Percentiles rank a stretch among this genome's conserved stretches.
Conservation (phyloP, 2,888 invertebrate genomes). For the Eupithecia inturbata region DNA sequence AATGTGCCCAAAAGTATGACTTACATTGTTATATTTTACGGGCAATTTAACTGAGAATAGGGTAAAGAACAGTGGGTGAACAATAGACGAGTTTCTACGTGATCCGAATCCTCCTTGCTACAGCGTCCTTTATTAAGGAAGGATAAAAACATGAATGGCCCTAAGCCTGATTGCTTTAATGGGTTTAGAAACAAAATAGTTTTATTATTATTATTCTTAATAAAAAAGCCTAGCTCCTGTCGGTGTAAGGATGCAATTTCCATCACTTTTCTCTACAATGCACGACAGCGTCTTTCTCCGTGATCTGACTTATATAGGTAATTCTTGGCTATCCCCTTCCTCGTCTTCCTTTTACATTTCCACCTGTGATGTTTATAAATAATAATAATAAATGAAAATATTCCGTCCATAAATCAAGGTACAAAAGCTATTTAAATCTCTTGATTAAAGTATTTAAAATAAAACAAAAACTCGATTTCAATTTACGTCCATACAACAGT, state of each 20-base stretch:
- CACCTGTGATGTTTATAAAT: no score
- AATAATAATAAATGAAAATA: not conserved
- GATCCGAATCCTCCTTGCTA: not conserved
- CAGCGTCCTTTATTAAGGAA: not conserved
- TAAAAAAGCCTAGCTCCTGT: no score
- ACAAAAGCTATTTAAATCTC: conserved; percentile 24
- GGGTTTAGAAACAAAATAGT: not conserved
- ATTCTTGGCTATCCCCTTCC: no score
- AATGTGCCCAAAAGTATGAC: not conserved
- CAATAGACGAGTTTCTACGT: not conserved
- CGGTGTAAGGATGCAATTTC: no score
- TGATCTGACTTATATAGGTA: no score
- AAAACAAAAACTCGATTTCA: conserved; percentile 1
- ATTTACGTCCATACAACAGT: conserved; percentile 12
- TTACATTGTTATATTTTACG: conserved; percentile 10
- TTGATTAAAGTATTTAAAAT: conserved; percentile 9
- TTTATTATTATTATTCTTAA: not conserved
- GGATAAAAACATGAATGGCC: not conserved
- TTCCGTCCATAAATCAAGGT: not conserved
- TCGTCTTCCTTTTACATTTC: no score
- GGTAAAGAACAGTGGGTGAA: not conserved
- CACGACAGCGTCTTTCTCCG: no score
- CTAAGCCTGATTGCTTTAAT: not conserved
- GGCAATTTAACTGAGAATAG: conserved; percentile 8
- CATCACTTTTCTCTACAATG: no score